These are phyloP conservation scores for Argya squamiceps DNA, from an alignment of 2,797 vertebrate genomes.

Conservation along the genomic window DNA sequence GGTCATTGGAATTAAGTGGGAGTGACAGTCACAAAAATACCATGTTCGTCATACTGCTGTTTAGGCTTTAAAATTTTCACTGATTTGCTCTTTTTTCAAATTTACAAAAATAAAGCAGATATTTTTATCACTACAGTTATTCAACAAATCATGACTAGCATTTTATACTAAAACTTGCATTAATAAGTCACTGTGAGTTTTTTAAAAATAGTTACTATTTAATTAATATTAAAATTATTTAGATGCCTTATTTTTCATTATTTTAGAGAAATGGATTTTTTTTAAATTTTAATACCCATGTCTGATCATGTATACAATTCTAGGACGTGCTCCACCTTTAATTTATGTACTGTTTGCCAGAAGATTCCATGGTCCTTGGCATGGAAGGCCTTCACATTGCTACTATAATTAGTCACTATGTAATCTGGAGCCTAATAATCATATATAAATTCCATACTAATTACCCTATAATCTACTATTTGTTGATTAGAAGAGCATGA, in stretches of 20 bases:
- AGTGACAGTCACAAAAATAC: background rate
- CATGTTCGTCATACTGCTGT: background rate
- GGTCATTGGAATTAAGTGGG: background rate
- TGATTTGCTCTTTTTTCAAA: background rate
- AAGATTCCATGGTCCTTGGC: background rate
- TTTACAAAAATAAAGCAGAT: background rate
- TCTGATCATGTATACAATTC: background rate
- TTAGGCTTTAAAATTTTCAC: background rate
- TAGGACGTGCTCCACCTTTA: background rate
- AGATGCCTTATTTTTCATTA: background rate
- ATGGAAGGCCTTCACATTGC: background rate
- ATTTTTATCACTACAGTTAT: background rate
- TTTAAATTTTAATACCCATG: background rate
- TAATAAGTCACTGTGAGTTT: background rate
- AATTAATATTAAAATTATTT: background rate
- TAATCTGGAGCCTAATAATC: constrained; percentile 38
- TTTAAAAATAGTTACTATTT: background rate
- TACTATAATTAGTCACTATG: constrained; percentile 36
- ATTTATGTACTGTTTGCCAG: background rate
- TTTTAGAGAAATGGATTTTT: background rate
- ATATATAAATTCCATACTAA: constrained; percentile 35
- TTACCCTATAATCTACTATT: constrained; percentile 51
- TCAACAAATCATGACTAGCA: background rate
- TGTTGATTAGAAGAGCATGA: constrained; percentile 39
- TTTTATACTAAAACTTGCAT: background rate